phyloP scores from a whole-genome alignment of 2,113 vertebrate genomes.

The Mungos mungo region DNA sequence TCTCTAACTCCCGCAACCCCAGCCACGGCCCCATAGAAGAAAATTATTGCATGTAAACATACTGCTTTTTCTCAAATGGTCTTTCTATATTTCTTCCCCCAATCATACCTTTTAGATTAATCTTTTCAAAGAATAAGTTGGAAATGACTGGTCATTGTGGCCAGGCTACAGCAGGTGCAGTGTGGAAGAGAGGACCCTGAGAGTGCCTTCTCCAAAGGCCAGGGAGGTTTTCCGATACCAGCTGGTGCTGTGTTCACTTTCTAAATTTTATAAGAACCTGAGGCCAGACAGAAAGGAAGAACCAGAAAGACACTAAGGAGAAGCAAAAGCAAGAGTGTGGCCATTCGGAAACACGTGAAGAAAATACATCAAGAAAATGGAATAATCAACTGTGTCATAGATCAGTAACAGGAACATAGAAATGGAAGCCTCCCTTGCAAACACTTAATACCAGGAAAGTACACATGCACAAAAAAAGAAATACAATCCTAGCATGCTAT shows the following conservation, averaged over 20 bases:
- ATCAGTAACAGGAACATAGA: not conserved
- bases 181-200: fast-evolving
- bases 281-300: not conserved
- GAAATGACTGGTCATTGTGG: not conserved
- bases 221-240: not conserved
- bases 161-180: not conserved
- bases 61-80: not conserved
- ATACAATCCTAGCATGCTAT: not conserved
- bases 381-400: fast-evolving
- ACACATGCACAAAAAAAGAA: not conserved
- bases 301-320: not conserved
- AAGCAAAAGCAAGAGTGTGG: not conserved
- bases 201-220: not conserved
- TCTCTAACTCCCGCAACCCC: not conserved
- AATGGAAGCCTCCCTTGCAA: not conserved
- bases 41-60: not conserved
- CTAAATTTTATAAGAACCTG: not conserved
- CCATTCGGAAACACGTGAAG: too few relatives aligned
- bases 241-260: not conserved
- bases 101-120: not conserved
- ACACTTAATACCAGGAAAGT: not conserved
- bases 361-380: not conserved
- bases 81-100: not conserved
- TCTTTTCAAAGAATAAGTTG: not conserved
- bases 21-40: not conserved